These are phyloP conservation scores for Sebastes steindachneri DNA, from an alignment of 2,797 vertebrate genomes.

Conservation along the genomic window DNA sequence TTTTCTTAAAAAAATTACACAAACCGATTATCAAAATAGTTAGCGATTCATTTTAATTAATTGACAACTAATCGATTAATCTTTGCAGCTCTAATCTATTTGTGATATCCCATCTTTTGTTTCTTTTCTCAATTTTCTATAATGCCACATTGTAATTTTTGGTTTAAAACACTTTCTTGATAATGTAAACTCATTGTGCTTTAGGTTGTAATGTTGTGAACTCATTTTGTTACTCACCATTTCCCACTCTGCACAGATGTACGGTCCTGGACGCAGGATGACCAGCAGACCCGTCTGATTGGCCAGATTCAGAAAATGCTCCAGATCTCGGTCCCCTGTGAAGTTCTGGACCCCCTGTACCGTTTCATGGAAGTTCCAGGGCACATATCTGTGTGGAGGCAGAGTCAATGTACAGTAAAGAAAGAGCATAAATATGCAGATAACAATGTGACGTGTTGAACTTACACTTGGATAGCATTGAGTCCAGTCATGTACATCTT, in stretches of 20 bases:
- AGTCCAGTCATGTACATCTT: constrained; percentile 97
- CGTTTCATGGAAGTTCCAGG: constrained; percentile 96
- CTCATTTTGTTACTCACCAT: constrained; percentile 85
- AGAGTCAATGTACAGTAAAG: not conserved
- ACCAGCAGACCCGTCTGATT: constrained; percentile 91
- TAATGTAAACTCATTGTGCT: not conserved
- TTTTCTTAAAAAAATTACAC: too few relatives aligned
- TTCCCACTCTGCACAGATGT: constrained; percentile 99
- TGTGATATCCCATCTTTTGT: not conserved
- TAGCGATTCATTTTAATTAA: too few relatives aligned
- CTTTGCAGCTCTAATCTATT: too few relatives aligned
- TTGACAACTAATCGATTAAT: too few relatives aligned
- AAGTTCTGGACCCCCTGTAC: constrained; percentile 89
- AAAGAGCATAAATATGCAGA: not conserved
- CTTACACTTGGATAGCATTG: constrained; percentile 91
- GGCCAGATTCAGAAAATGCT: constrained; percentile 90
- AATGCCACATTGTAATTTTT: not conserved
- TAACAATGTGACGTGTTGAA: not conserved
- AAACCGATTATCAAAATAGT: too few relatives aligned
- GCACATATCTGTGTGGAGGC: constrained; percentile 87
- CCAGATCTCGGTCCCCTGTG: constrained; percentile 87
- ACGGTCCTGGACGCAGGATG: constrained; percentile 95
- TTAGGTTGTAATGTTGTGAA: not conserved
- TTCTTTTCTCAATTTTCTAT: not conserved
- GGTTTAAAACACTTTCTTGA: not conserved